Evolutionary conservation across 2,797 vertebrate genomes (phyloP).

Genomic region (Amniataba percoides): DNA sequence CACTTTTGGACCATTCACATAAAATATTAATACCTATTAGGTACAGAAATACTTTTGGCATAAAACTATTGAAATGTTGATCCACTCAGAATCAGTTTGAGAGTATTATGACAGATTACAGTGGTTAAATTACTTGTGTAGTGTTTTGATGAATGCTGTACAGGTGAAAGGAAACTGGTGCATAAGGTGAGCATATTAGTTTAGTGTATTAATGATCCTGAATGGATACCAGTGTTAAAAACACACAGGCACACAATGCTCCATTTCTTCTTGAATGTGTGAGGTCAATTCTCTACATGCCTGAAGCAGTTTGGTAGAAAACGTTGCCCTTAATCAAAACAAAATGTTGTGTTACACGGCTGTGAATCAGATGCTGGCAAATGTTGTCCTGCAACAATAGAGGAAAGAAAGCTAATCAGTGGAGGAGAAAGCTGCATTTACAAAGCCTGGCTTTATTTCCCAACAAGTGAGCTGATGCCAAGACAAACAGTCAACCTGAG

Average conservation of each 20-base stretch:
- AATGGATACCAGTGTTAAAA: slow-evolving; percentile 9
- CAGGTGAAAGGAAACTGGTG: neutral
- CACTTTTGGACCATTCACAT: neutral
- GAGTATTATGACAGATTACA: neutral
- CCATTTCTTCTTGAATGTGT: slow-evolving; percentile 4
- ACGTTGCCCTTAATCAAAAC: slow-evolving; percentile 37
- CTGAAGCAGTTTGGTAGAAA: slow-evolving; percentile 12
- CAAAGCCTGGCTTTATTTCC: slow-evolving; percentile 50
- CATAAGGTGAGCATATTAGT: neutral
- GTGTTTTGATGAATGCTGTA: neutral
- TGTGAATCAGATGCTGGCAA: slow-evolving; percentile 18
- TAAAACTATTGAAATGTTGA: neutral
- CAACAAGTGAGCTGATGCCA: slow-evolving; percentile 22
- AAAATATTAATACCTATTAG: neutral
- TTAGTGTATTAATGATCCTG: slow-evolving; percentile 18
- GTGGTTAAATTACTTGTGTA: neutral
- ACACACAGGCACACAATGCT: slow-evolving; percentile 17
- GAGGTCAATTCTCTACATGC: neutral
- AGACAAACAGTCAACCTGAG: slow-evolving; percentile 48
- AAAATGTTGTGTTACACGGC: slow-evolving; percentile 24
- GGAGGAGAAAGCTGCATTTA: slow-evolving; percentile 14
- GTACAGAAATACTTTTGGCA: neutral
- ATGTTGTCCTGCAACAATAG: slow-evolving; percentile 15
- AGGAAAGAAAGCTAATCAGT: neutral
- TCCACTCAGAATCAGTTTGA: neutral